A percentile compares a stretch with the other conserved stretches of the same genome.
Evolutionary conservation across 2,113 vertebrate genomes (phyloP).

Genomic region (Elephas maximus): DNA sequence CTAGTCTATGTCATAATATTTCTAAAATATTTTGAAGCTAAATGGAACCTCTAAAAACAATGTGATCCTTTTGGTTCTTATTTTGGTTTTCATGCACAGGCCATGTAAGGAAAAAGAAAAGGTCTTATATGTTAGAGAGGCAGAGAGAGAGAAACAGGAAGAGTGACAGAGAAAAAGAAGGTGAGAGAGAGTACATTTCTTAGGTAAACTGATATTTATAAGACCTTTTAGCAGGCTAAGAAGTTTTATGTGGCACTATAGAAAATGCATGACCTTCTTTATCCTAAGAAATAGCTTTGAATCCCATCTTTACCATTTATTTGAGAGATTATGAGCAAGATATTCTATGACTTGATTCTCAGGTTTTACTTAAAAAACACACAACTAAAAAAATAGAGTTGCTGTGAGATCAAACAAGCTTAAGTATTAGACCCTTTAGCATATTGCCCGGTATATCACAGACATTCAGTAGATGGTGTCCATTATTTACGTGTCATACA

Average conservation of each 20-base stretch:
- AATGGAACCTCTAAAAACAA: conserved; percentile 61
- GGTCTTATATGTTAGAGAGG: neutral
- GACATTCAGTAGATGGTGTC: neutral
- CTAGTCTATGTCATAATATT: conserved; percentile 11
- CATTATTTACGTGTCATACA: neutral
- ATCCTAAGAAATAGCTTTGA: neutral
- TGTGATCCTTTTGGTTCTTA: conserved; percentile 4
- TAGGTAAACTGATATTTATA: conserved; percentile 14
- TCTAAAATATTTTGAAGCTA: conserved; percentile 51
- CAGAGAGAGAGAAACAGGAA: neutral
- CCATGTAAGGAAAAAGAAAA: conserved; percentile 37
- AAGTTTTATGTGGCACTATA: neutral
- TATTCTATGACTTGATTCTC: neutral
- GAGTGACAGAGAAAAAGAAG: neutral
- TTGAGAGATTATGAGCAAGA: conserved; percentile 31
- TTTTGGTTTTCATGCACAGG: conserved; percentile 55
- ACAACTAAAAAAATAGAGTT: neutral
- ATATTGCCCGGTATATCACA: neutral
- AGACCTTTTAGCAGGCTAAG: neutral
- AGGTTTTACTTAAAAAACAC: neutral
- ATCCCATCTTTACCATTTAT: neutral
- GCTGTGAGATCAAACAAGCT: neutral
- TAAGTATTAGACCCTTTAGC: neutral
- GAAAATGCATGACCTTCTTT: conserved; percentile 38
- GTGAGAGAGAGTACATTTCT: neutral